Percentiles rank a stretch among this genome's conserved stretches.
phyloP scores from a whole-genome alignment of 1,140 invertebrate genomes.

The Drosophila paulistorum region DNA sequence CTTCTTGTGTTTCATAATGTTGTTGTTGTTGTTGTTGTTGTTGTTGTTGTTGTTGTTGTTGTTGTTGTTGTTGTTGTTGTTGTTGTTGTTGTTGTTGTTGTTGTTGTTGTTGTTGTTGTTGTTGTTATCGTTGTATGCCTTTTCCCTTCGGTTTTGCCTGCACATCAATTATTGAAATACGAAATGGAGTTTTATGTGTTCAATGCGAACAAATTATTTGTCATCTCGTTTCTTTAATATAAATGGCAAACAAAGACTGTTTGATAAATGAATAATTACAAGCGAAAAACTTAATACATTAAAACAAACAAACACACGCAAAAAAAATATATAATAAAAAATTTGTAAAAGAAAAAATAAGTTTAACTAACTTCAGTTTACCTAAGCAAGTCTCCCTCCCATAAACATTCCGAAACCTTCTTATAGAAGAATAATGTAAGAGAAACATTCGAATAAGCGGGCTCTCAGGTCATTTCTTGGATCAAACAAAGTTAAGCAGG shows the following conservation, averaged over 20 bases:
- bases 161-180: conserved; percentile 45
- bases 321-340: too few species aligned
- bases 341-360: too few species aligned
- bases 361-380: too few species aligned
- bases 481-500: too few species aligned
- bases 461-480: too few species aligned
- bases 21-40: background rate
- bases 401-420: too few species aligned
- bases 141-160: conserved; percentile 2
- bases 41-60: background rate
- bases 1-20: conserved; percentile 28
- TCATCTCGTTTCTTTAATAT: background rate
- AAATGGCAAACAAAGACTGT: background rate
- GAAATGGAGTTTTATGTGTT: conserved; percentile 28
- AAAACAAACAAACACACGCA: too few species aligned
- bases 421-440: too few species aligned
- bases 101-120: too few species aligned
- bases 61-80: background rate
- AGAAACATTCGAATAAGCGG: too few species aligned
- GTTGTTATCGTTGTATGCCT: background rate
- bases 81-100: conserved; percentile 1
- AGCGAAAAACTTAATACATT: too few species aligned
- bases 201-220: conserved; percentile 9
- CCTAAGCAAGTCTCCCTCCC: too few species aligned
- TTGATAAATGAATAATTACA: conserved; percentile 16